Base-by-base conservation (phyloP, 2,797 vertebrate species). In the Chloroceryle amazona region DNA sequence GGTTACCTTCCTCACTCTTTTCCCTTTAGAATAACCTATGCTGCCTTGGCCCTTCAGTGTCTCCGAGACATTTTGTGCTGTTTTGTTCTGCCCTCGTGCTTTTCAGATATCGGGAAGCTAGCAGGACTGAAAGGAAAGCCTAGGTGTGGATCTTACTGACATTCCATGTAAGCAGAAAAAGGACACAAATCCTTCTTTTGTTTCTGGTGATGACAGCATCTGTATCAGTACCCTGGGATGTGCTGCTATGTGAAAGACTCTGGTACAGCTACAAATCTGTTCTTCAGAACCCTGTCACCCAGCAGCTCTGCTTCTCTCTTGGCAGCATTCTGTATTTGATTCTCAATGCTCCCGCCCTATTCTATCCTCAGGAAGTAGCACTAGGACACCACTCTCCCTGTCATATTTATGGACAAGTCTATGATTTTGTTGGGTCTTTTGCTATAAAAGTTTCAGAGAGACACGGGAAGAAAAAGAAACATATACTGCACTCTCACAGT, bases 371-470 rank as follows among this genome's bases (percentile, higher is more conserved):
- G 67, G 31, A 21, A 3, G 17, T 1, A 12, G 31, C 1, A 4
- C 18, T 35, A 7, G 44, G 25, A 42, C 5, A 33, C 11, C 0
- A 1, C 13, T 78, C 55, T 60, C 23, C 41, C 49, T 60, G 44
- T 28, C 31, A 21, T 0, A 0, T 8, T 66, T 12, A 4, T 42
- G 62, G 35, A 3, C 18, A 46, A 46, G 16, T 6, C 20, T 25
- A 1, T 0, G 1, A 5, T 7, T 73, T 86, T 72, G 6, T 4
- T 2, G 0, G 4, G 5, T 10, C 22, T 81, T 55, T 15, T n/a
- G 10, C 29, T 86, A 9, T 13, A 19, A 61, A 70, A 70, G 21
- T 57, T 49, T 65, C 20, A 29, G 74, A 61, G 49, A 3, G 2
- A 3, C 31, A 57, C 44, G 29, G 39, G 31, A 58, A 42, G 9